Conservation (phyloP, 2,888 invertebrate genomes). For the Nineta flava region DNA sequence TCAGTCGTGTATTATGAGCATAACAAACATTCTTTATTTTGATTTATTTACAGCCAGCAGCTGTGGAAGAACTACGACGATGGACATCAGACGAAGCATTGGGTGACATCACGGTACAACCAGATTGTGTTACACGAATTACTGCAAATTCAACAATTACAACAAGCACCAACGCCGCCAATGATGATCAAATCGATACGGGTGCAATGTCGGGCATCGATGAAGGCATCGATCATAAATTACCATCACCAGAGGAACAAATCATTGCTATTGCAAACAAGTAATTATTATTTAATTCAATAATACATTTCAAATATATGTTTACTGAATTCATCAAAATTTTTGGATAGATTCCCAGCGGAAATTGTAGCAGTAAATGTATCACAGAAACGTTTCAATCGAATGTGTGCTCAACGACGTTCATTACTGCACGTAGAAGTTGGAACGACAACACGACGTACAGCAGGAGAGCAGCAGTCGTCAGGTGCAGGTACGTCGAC, state of each 20-base stretch:
- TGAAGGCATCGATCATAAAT: constrained; percentile 66
- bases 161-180: constrained; percentile 28
- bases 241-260: constrained; percentile 80
- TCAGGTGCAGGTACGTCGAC: constrained; percentile 18
- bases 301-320: background rate
- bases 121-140: constrained; percentile 62
- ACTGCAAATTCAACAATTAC: constrained; percentile 24
- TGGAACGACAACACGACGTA: no score
- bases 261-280: constrained; percentile 66
- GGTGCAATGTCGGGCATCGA: constrained; percentile 37
- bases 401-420: constrained; percentile 74
- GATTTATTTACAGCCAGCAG: constrained; percentile 46
- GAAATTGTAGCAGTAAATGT: constrained; percentile 81
- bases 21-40: no score
- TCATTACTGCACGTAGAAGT: constrained; percentile 47
- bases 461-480: constrained; percentile 11
- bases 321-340: background rate
- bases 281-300: constrained; percentile 31
- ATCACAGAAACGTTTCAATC: constrained; percentile 72
- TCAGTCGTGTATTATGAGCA: no score
- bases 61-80: constrained; percentile 60
- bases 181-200: constrained; percentile 31
- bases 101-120: constrained; percentile 66
- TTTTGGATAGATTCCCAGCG: constrained; percentile 56
- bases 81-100: constrained; percentile 74